Conservation (phyloP, 2,113 vertebrate species). For the Regulus satrapa region DNA sequence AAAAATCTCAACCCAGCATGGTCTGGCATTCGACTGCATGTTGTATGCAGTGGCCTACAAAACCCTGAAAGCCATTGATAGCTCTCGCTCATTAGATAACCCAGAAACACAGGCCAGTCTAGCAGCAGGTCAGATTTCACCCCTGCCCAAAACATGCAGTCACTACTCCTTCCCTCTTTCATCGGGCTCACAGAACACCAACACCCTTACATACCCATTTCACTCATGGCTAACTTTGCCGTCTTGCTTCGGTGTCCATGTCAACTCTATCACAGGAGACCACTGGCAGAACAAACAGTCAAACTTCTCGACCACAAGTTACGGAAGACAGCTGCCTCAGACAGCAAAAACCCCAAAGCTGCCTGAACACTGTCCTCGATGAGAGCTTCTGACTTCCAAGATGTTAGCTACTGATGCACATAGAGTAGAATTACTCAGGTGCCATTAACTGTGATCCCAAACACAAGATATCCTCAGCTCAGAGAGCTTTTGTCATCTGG, state of each 20-base stretch:
- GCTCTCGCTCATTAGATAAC: background rate
- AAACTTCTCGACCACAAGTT: background rate
- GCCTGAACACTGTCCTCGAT: rapidly evolving
- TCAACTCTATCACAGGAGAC: background rate
- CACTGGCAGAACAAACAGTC: background rate
- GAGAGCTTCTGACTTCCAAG: background rate
- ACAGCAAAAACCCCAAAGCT: background rate
- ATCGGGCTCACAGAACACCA: background rate
- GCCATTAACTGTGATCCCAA: background rate
- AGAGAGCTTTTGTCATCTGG: background rate
- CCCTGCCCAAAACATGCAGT: background rate
- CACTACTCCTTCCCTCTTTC: background rate
- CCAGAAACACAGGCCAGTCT: background rate
- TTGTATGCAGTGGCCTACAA: background rate
- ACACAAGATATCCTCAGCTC: background rate
- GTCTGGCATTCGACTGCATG: background rate
- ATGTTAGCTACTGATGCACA: background rate
- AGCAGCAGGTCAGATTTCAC: background rate
- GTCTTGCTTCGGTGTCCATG: background rate
- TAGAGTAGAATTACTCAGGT: background rate
- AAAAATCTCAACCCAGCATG: rapidly evolving
- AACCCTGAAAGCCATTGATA: background rate
- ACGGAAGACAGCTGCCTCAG: background rate
- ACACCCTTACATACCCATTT: rapidly evolving
- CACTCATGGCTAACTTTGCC: background rate